Evolutionary conservation across 2,113 vertebrate species (phyloP), one percentile per base, ranked within the genome.

Genomic region (Apistogramma diplotaenia): DNA sequence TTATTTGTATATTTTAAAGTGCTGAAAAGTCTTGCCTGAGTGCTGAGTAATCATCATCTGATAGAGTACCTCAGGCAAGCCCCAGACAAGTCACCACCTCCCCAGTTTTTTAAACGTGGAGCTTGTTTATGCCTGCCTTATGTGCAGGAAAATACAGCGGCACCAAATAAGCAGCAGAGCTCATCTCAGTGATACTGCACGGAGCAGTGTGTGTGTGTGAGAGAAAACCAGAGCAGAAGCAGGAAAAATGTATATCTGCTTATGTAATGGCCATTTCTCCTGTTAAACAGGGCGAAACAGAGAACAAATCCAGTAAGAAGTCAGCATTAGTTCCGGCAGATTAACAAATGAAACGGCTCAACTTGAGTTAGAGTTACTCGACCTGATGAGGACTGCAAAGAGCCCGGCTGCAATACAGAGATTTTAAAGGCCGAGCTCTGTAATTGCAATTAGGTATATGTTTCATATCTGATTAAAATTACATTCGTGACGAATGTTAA

Each of bases 291-390:
- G 37, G 25, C 78, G 37, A 84, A 75, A 54, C 72, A 43, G 57
- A 21, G 62, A 86, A 58, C 59, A 79, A 76, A 86, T 77, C 61
- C 29, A 77, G 85, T 23, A 33, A 80, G 72, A 73, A 15, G 78
- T 75, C 25, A 40, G 3, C 53, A 86, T 89, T 88, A 76, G 84
- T 83, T 91, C 77, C 79, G 43, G 84, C 7, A 83, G 79, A 87
- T 86, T 81, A 88, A 83, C 79, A 71, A 70, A 76, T 49, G 54
- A 76, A 86, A 49, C 4, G 10, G 40, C 78, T 79, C 81, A 46
- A 74, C 62, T 65, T 37, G 19, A 54, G 79, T 80, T 79, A 18
- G 73, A 80, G 79, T 65, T 56, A n/a, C 40, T 37, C 13, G 21
- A 73, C 82, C 76, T 54, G 82, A 85, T 6, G 72, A 56, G 19